Evolutionary conservation across 2,113 vertebrate genomes (phyloP).

Genomic region (Oryzias curvinotus): DNA sequence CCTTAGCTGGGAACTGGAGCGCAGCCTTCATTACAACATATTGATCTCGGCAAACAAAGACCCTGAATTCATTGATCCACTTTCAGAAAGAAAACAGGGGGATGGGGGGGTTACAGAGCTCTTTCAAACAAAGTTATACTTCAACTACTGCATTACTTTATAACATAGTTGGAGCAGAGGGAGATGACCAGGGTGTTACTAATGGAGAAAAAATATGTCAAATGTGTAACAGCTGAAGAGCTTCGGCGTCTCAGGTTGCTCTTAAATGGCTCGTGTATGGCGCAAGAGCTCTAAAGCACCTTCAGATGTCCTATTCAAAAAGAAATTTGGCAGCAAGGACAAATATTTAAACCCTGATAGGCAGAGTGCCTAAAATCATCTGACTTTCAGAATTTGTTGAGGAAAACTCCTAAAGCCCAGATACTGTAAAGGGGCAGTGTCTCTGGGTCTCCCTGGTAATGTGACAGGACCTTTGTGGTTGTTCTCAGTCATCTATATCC

Average conservation of each 20-base stretch:
- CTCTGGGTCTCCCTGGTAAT: slow-evolving; percentile 45
- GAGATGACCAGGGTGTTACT: slow-evolving; percentile 22
- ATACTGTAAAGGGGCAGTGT: slow-evolving; percentile 19
- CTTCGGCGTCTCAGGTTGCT: slow-evolving; percentile 20
- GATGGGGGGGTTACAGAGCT: slow-evolving; percentile 18
- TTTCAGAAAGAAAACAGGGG: slow-evolving; percentile 53
- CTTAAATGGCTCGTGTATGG: slow-evolving; percentile 27
- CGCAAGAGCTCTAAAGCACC: slow-evolving; percentile 20
- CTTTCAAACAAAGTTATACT: slow-evolving; percentile 44
- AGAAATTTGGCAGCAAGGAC: slow-evolving; percentile 22
- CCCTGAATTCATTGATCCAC: slow-evolving; percentile 79
- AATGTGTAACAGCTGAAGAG: slow-evolving; percentile 20
- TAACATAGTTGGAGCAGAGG: slow-evolving; percentile 9
- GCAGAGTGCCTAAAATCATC: neutral
- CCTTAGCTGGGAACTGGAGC: slow-evolving; percentile 74
- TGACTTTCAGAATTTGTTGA: too few species aligned
- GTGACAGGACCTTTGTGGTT: slow-evolving; percentile 53
- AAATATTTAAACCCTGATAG: neutral
- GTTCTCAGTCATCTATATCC: slow-evolving; percentile 50
- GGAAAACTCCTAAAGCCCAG: slow-evolving; percentile 26
- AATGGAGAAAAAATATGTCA: slow-evolving; percentile 35
- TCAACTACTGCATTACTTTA: slow-evolving; percentile 44
- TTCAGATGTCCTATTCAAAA: slow-evolving; percentile 25
- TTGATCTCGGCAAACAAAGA: slow-evolving; percentile 84
- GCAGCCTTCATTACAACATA: slow-evolving; percentile 83